Evolutionary conservation across 2,797 vertebrate genomes (phyloP).

Genomic region (Ficedula albicollis): DNA sequence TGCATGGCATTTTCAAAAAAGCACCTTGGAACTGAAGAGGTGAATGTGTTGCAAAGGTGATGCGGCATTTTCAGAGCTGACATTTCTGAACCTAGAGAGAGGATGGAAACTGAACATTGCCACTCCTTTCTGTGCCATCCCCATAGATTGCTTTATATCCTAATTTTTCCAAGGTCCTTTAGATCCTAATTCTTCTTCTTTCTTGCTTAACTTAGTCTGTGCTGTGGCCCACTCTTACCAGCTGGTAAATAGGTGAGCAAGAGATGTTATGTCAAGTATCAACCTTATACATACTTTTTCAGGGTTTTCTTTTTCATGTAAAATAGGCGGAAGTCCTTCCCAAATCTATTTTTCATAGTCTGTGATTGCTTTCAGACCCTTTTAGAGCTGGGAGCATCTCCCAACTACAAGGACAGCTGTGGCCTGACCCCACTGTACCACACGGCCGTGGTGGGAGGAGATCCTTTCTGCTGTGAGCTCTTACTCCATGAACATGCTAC

Average conservation of each 20-base stretch:
- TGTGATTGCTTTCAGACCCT: slow-evolving; percentile 78
- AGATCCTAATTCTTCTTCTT: neutral
- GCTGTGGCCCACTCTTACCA: neutral
- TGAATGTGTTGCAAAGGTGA: neutral
- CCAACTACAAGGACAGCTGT: slow-evolving; percentile 94
- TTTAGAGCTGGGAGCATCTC: slow-evolving; percentile 90
- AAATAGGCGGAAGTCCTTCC: neutral
- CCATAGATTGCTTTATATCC: neutral
- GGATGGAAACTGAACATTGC: neutral
- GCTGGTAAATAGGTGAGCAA: neutral
- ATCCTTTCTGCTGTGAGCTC: slow-evolving; percentile 93
- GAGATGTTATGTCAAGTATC: neutral
- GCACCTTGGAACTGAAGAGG: neutral
- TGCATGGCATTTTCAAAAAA: neutral
- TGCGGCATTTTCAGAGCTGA: neutral
- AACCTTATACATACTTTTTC: neutral
- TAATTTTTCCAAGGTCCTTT: neutral
- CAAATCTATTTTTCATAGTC: neutral
- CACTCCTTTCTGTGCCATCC: neutral
- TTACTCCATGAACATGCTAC: slow-evolving; percentile 86
- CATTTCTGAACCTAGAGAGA: neutral
- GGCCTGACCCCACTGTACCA: slow-evolving; percentile 92
- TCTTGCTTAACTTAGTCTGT: neutral
- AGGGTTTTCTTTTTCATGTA: neutral
- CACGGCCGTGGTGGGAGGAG: slow-evolving; percentile 89